Percentiles rank a stretch among this genome's conserved stretches.
These are phyloP conservation scores for Papilio machaon DNA, from an alignment of 1,140 invertebrate genomes.

Conservation along the genomic window DNA sequence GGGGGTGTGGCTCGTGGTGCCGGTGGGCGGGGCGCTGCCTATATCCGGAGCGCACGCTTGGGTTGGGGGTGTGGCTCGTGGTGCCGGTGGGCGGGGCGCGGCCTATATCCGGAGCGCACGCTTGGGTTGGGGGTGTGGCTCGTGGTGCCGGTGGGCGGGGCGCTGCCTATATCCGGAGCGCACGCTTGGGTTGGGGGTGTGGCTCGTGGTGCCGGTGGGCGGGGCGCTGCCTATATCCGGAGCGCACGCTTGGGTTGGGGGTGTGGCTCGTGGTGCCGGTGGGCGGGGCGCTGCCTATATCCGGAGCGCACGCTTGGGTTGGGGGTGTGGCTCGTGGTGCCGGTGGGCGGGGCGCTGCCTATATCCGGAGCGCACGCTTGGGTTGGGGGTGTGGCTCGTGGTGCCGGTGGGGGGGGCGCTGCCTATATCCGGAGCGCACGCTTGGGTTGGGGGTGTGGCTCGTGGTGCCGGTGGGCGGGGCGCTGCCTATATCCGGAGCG, in stretches of 20 bases:
- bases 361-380: slow-evolving; percentile 52
- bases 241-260: slow-evolving; percentile 46
- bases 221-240: slow-evolving; percentile 50
- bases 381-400: slow-evolving; percentile 32
- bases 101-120: slow-evolving; percentile 54
- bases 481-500: slow-evolving; percentile 54
- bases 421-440: slow-evolving; percentile 54
- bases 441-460: slow-evolving; percentile 44
- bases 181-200: slow-evolving; percentile 48
- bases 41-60: slow-evolving; percentile 57
- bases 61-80: slow-evolving; percentile 38
- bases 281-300: slow-evolving; percentile 41
- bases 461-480: slow-evolving; percentile 19
- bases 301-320: slow-evolving; percentile 53
- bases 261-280: background rate
- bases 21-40: background rate
- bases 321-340: slow-evolving; percentile 32
- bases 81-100: slow-evolving; percentile 37
- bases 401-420: too few relatives aligned
- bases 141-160: background rate
- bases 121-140: slow-evolving; percentile 33
- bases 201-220: background rate
- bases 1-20: slow-evolving; percentile 26
- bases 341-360: slow-evolving; percentile 41
- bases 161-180: slow-evolving; percentile 50